These are phyloP conservation scores for Nettapus auritus DNA, from an alignment of 2,113 vertebrate species.

Conservation along the genomic window DNA sequence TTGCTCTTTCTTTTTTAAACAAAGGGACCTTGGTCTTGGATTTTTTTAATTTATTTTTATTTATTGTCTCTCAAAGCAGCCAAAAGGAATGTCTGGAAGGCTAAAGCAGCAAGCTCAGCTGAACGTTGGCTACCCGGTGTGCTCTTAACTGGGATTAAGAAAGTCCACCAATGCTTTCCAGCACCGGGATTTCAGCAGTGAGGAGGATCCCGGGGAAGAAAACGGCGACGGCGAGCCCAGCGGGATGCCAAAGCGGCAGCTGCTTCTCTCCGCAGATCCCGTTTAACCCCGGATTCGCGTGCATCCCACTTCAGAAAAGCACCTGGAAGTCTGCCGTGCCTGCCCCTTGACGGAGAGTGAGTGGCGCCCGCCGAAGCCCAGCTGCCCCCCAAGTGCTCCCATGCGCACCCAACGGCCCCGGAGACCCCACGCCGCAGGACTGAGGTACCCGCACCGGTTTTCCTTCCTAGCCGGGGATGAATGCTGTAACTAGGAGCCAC, in stretches of 20 bases:
- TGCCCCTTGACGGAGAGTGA: neutral
- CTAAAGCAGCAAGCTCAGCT: neutral
- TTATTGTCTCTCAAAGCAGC: neutral
- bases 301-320: neutral
- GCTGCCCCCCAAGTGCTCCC: neutral
- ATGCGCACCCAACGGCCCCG: neutral
- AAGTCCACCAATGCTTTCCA: constrained; percentile 31
- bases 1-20: neutral
- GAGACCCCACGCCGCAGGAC: neutral
- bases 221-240: neutral
- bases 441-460: neutral
- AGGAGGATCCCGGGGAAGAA: neutral
- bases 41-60: neutral
- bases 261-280: neutral
- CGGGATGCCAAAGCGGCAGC: neutral
- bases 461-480: neutral
- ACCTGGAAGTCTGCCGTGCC: neutral
- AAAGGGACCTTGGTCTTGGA: neutral
- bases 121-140: fast-evolving
- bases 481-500: neutral
- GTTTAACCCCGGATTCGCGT: neutral
- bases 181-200: neutral
- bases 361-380: neutral
- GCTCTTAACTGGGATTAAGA: neutral
- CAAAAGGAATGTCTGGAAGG: neutral